Conservation (phyloP, 2,888 invertebrate species). For the Sesia apiformis region DNA sequence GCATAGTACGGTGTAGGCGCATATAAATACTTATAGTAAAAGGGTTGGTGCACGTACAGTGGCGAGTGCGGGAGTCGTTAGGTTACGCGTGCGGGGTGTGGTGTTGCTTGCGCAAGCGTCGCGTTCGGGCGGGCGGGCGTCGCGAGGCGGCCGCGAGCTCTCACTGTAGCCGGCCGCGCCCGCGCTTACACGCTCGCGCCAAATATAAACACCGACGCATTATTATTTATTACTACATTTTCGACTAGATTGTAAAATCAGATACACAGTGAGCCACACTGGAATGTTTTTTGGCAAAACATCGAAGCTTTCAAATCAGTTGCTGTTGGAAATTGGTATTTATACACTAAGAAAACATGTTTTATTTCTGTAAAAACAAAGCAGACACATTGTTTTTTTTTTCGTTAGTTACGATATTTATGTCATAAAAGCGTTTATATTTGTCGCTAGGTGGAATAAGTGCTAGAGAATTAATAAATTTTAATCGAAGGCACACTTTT, state of each 20-base stretch:
- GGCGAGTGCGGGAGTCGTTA: too few relatives aligned
- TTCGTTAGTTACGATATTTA: neutral
- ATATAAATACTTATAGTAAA: too few relatives aligned
- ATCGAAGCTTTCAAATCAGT: slow-evolving; percentile 24
- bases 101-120: too few relatives aligned
- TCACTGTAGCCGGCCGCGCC: slow-evolving; percentile 25
- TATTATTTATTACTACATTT: slow-evolving; percentile 62
- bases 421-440: too few relatives aligned
- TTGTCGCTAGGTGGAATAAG: too few relatives aligned
- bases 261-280: slow-evolving; percentile 27
- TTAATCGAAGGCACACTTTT: too few relatives aligned
- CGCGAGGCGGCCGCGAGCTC: slow-evolving; percentile 23
- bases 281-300: slow-evolving; percentile 46
- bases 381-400: neutral
- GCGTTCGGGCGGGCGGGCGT: slow-evolving; percentile 12
- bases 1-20: too few relatives aligned
- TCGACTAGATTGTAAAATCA: slow-evolving; percentile 44
- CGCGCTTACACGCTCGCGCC: slow-evolving; percentile 15
- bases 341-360: slow-evolving; percentile 4
- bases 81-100: too few relatives aligned
- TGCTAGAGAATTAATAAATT: too few relatives aligned
- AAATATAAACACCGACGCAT: slow-evolving; percentile 38
- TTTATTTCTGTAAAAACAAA: neutral
- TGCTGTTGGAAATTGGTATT: slow-evolving; percentile 15
- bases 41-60: too few relatives aligned